Percentiles rank a stretch among this genome's conserved stretches.
These are phyloP conservation scores for Zaprionus ornatus DNA, from an alignment of 1,140 invertebrate genomes.

Conservation along the genomic window DNA sequence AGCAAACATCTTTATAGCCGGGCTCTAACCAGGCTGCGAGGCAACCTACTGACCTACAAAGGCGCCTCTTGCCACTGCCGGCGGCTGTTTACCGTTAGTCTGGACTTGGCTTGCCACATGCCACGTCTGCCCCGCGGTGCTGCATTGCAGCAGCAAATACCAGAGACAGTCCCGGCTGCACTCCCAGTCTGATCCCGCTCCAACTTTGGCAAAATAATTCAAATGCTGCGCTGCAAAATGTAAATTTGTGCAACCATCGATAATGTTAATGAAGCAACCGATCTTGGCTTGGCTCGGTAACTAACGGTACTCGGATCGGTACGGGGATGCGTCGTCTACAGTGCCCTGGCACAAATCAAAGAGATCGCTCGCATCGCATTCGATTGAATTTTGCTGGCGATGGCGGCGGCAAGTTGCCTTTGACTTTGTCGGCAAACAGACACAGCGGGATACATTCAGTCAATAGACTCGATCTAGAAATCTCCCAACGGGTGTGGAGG, in stretches of 20 bases:
- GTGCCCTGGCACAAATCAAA: constrained; percentile 42
- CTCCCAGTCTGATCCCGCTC: constrained; percentile 34
- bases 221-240: constrained; percentile 64
- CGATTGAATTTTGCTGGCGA: constrained; percentile 65
- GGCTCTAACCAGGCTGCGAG: constrained; percentile 16
- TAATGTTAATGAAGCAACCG: constrained; percentile 74
- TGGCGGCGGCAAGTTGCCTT: constrained; percentile 61
- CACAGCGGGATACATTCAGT: constrained; percentile 56
- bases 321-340: constrained; percentile 18
- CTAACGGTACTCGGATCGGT: constrained; percentile 56
- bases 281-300: constrained; percentile 22
- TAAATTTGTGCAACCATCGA: constrained; percentile 69
- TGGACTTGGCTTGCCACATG: constrained; percentile 58
- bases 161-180: not conserved
- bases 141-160: constrained; percentile 10
- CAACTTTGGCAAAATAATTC: constrained; percentile 54
- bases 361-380: constrained; percentile 47
- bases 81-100: constrained; percentile 65
- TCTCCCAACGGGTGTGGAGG: constrained; percentile 9
- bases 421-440: constrained; percentile 76
- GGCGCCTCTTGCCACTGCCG: constrained; percentile 39
- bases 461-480: constrained; percentile 46
- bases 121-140: constrained; percentile 37
- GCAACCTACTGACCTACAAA: constrained; percentile 78
- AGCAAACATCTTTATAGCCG: constrained; percentile 31